Percentiles rank a stretch among this genome's conserved stretches.
phyloP scores from a whole-genome alignment of 2,888 invertebrate species.

The Prenolepis imparis region DNA sequence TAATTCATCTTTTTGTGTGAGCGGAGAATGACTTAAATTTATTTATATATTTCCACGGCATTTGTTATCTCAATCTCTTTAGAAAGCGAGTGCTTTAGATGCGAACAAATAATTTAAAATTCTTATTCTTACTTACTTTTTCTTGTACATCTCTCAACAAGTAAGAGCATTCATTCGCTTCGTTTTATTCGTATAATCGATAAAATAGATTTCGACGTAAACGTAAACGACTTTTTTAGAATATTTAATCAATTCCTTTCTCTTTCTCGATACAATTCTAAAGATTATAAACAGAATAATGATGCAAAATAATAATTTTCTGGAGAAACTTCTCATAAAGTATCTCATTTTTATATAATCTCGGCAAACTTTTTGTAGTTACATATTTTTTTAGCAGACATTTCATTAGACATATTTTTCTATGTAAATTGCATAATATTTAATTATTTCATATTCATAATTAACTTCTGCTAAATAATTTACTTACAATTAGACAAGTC shows the following conservation, averaged over 20 bases:
- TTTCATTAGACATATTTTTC: background rate
- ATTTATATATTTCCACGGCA: background rate
- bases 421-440: background rate
- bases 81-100: background rate
- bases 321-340: background rate
- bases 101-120: background rate
- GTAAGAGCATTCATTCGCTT: background rate
- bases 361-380: background rate
- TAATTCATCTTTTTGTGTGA: background rate
- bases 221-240: background rate
- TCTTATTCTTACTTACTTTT: background rate
- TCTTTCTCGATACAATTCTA: background rate
- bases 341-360: background rate
- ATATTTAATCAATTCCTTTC: background rate
- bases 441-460: background rate
- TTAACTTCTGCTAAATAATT: background rate
- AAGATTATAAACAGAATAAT: background rate
- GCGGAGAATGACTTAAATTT: background rate
- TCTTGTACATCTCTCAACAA: background rate
- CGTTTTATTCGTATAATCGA: background rate
- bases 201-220: background rate
- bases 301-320: background rate
- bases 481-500: background rate
- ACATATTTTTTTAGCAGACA: background rate
- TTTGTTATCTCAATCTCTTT: conserved; percentile 5